Evolutionary conservation across 2,113 vertebrate genomes (phyloP).

Genomic region (cattle (Bos taurus)): ARS-UCD2.0 NC_037342.1:45162001-45162500

Average conservation of each 20-base stretch:
- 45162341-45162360: not conserved
- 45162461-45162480: not conserved
- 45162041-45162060: not conserved
- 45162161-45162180: not conserved
- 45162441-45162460: not conserved
- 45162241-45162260: not conserved
- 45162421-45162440: not conserved
- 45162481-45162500: not conserved
- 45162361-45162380: not conserved
- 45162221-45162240: not conserved
- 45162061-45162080: not conserved
- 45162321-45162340: not conserved
- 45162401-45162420: not conserved
- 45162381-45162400: not conserved
- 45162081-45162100: not conserved
- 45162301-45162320: not conserved
- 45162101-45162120: not conserved
- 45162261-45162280: not conserved
- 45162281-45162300: not conserved
- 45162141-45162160: not conserved
- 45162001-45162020: not conserved
- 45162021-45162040: not conserved
- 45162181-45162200: not conserved
- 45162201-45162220: not conserved
- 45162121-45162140: not conserved